Base-by-base conservation (phyloP, 2,113 vertebrate genomes). In the Oenanthe melanoleuca region DNA sequence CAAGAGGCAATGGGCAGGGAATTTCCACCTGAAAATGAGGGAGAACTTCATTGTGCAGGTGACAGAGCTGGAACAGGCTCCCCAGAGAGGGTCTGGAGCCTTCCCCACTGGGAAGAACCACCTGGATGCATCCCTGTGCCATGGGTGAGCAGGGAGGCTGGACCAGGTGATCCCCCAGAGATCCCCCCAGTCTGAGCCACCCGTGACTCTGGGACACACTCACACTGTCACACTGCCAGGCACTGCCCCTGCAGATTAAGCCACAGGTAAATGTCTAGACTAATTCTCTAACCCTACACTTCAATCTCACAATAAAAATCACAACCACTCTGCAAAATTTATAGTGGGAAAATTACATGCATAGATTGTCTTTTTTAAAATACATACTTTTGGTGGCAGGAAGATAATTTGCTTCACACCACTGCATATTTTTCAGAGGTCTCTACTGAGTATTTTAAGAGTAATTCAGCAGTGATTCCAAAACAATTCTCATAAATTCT, bases 401-500 rank as follows among this genome's bases (percentile, higher is more conserved):
- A 82, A 82, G 28, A 23, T 88, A 23, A 85, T 74, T 89, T 57
- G 34, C 44, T 93, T 91, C 52, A 85, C 63, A 95, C 73, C 37
- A 28, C 60, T 81, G 38, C 11, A 4, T 19, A 52, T 74, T 86
- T 87, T 82, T 80, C 92, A 91, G 74, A 89, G 14, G 25, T 75
- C 47, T 92, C 70, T 87, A 52, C 44, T 18, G 77, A 92, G 57
- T 80, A 66, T 81, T 95, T 93, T 73, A 72, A 53, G 77, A 91
- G 74, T 70, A 74, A 94, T 93, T 94, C 94, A 95, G 89, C 89
- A 92, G 52, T 67, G 88, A 94, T 84, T 95, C 78, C 84, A 92
- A 96, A 89, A 49, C 80, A 82, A 91, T 95, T 94, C 78, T 85
- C 78, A 87, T 65, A 96, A 93, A 96, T 95, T 83, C 83, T 93